Conservation (phyloP, 1,140 invertebrate species). For the Leptoteleia sp. region DNA sequence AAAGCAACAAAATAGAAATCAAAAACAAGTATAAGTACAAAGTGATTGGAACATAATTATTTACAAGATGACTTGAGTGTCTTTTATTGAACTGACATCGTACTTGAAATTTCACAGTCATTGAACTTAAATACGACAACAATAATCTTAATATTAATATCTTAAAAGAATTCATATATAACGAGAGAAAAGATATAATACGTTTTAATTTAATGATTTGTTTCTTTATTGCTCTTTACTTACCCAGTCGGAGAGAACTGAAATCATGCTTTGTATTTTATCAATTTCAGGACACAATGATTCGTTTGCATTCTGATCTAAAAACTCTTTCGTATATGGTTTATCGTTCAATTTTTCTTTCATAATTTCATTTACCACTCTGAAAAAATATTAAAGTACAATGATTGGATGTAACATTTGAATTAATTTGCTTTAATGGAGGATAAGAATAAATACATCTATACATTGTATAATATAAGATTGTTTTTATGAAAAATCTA, state of each 20-base stretch:
- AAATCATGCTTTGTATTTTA: slow-evolving; percentile 1
- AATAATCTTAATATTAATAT: not conserved
- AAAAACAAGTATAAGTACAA: too few species aligned
- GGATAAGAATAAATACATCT: too few species aligned
- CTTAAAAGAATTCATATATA: not conserved
- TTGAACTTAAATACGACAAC: slow-evolving; percentile 6
- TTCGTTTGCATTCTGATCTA: slow-evolving; percentile 8
- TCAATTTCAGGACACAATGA: slow-evolving; percentile 13
- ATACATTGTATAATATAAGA: not conserved
- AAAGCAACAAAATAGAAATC: not conserved
- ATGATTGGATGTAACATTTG: not conserved
- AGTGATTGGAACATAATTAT: too few species aligned
- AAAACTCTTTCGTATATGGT: not conserved
- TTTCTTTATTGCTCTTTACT: not conserved
- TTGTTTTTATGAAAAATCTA: not conserved
- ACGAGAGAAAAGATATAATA: too few species aligned
- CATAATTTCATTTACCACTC: slow-evolving; percentile 2
- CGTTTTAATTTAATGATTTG: too few species aligned
- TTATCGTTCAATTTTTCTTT: not conserved
- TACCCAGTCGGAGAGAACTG: slow-evolving; percentile 2
- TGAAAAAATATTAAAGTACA: slow-evolving; percentile 5
- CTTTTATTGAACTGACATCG: too few species aligned
- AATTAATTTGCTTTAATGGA: not conserved
- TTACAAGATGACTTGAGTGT: too few species aligned
- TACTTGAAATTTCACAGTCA: slow-evolving; percentile 12